Conservation (phyloP, 2,888 invertebrate genomes). For the Aporophyla nigra region DNA sequence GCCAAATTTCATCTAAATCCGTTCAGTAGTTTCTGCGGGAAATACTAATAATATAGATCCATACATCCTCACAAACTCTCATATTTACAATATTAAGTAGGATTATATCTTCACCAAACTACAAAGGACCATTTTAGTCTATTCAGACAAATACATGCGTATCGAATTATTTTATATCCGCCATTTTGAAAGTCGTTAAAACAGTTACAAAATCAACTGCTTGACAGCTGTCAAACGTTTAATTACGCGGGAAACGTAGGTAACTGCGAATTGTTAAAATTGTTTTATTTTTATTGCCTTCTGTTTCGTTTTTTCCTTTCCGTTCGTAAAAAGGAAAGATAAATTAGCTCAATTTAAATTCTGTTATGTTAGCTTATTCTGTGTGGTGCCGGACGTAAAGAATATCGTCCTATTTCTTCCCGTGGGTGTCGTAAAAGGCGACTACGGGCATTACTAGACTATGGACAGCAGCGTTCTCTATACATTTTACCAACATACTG, state of each 20-base stretch:
- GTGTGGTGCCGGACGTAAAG: no score
- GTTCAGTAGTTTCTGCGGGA: no score
- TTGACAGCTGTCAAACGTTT: constrained; percentile 45
- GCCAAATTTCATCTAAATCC: no score
- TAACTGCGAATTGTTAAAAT: background rate
- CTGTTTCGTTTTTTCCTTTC: background rate
- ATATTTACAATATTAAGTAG: no score
- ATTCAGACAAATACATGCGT: background rate
- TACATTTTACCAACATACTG: no score
- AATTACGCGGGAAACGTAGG: constrained; percentile 17
- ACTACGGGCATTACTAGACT: no score
- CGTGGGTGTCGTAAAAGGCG: no score
- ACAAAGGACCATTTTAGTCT: constrained; percentile 4
- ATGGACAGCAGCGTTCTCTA: no score
- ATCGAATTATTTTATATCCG: constrained; percentile 14
- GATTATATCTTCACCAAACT: background rate
- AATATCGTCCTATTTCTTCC: no score
- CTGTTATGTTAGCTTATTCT: background rate
- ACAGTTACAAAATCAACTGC: constrained; percentile 30
- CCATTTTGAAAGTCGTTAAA: constrained; percentile 47
- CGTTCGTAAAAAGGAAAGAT: background rate
- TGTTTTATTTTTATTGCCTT: constrained; percentile 6
- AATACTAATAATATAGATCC: no score
- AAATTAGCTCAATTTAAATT: constrained; percentile 6
- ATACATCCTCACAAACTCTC: no score